phyloP scores from a whole-genome alignment of 2,113 vertebrate genomes.

The Anhinga anhinga region DNA sequence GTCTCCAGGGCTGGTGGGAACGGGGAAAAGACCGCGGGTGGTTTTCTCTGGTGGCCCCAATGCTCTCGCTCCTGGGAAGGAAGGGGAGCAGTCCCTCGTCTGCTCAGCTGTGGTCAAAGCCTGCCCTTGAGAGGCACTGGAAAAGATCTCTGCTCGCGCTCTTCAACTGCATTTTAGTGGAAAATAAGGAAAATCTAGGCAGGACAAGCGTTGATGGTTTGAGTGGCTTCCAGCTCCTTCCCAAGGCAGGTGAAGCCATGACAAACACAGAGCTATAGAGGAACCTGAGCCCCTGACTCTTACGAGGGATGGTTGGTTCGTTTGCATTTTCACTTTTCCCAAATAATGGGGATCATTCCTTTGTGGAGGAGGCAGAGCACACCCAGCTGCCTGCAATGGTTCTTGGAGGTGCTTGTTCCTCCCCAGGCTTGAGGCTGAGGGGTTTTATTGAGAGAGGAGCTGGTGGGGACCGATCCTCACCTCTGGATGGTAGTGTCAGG shows the following conservation, averaged over 20 bases:
- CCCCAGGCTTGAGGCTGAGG: accelerated
- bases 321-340: neutral
- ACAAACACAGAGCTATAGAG: neutral
- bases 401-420: neutral
- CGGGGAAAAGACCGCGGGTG: accelerated
- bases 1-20: neutral
- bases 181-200: neutral
- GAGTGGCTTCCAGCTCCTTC: neutral
- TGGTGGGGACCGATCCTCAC: neutral
- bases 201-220: neutral
- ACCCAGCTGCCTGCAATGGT: accelerated
- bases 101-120: neutral
- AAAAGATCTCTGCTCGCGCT: accelerated
- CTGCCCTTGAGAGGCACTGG: neutral
- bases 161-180: neutral
- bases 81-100: neutral
- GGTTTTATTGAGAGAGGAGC: neutral
- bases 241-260: neutral
- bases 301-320: neutral
- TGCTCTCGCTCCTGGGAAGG: neutral
- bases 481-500: neutral
- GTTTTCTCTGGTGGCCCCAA: neutral
- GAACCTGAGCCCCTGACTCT: neutral
- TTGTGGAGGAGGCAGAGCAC: accelerated
- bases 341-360: accelerated